phyloP scores from a whole-genome alignment of 2,113 vertebrate species.

The Hippocampus comes region DNA sequence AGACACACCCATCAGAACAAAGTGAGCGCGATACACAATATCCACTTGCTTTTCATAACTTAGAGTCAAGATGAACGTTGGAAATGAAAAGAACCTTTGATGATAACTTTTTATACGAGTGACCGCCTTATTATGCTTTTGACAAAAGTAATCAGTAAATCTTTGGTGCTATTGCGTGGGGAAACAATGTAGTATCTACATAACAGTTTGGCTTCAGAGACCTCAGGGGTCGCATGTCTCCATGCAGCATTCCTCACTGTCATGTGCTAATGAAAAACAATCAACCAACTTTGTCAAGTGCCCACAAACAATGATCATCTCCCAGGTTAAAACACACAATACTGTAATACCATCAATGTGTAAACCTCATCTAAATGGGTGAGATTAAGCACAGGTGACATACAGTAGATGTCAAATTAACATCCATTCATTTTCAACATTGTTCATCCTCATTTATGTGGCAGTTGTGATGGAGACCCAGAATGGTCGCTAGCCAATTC shows the following conservation, averaged over 20 bases:
- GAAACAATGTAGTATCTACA: conserved; percentile 49
- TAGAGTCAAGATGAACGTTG: background rate
- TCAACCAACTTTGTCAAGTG: conserved; percentile 49
- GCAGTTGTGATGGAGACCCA: too few species aligned
- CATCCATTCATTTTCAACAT: background rate
- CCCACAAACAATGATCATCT: conserved; percentile 62
- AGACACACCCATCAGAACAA: conserved; percentile 39
- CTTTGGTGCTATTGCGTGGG: background rate
- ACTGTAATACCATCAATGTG: background rate
- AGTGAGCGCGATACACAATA: background rate
- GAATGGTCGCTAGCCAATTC: too few species aligned
- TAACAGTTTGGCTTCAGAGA: conserved; percentile 47
- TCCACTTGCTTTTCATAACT: conserved; percentile 1
- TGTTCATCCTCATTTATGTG: background rate
- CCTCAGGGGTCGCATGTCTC: conserved; percentile 25
- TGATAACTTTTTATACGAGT: background rate
- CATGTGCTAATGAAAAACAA: conserved; percentile 73
- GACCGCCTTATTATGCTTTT: background rate
- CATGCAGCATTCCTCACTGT: conserved; percentile 67
- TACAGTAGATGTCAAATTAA: background rate
- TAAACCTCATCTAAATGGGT: background rate
- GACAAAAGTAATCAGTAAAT: conserved; percentile 1
- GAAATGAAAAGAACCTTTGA: background rate
- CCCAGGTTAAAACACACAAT: background rate
- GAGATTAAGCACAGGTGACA: background rate